Evolutionary conservation across 2,888 invertebrate genomes (phyloP), one percentile per base, ranked within the genome.

Genomic region (Brachypalpus laphriformis): DNA sequence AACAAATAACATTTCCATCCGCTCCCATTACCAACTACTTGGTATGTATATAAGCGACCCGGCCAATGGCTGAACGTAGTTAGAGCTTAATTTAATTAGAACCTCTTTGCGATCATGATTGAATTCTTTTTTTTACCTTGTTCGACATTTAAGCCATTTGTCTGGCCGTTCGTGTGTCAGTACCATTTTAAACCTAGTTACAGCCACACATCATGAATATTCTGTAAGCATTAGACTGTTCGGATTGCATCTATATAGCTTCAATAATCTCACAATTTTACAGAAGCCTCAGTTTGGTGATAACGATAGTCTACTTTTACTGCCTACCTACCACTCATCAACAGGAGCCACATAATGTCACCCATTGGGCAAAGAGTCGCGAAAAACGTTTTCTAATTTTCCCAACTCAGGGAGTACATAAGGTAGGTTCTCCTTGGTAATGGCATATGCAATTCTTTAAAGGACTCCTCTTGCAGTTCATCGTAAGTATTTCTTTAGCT

Each of bases 371-470:
- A 3, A 61, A 42, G 7, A 70, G 42, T 31, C 51, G 77, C 16
- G 51, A 70, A 37, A 77, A 77, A 9, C 77, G 77, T 11, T 61
- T 25, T 37, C 54, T 77, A 3, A 40, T 54, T 4, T 77, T 18
- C 3, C 1, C 3, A 3, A 34, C 16, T 1, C 11, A 20, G 8
- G 77, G 61, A 16, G 49, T 77, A 8, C 40, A 37, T 9, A 77
- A 70, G 68, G 77, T 77, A 61, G 1, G 31, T 20, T n/a, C 34
- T 14, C n/a, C 2, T 7, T 11, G 6, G 25, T 25, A 25, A 5
- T 2, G 5, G 25, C 2, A 25, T 25, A 25, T 25, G 25, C 3
- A 37, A 22, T 47, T 1, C 6, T 20, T 20, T 3, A 49, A 22
- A n/a, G 28, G 14, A 20, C 8, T 9, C 20, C 9, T 11, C 4